Conservation (phyloP, 2,113 vertebrate genomes). For the Baryphthengus martii region DNA sequence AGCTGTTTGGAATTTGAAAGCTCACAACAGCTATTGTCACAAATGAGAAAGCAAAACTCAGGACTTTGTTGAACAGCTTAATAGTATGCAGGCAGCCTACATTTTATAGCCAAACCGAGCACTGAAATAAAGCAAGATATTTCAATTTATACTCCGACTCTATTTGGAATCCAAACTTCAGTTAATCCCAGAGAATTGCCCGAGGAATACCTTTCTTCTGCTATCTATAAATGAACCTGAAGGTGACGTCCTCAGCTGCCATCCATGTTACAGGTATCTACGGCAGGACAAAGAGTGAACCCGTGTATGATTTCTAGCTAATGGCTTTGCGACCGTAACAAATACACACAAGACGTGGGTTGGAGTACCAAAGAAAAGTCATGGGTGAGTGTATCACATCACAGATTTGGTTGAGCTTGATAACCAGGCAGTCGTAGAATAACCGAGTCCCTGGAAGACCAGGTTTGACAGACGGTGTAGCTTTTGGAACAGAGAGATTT, state of each 20-base stretch:
- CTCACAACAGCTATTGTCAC: background rate
- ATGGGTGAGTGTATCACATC: background rate
- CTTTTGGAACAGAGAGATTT: background rate
- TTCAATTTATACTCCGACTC: background rate
- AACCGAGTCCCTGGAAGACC: accelerated
- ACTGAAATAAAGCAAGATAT: background rate
- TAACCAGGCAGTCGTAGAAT: background rate
- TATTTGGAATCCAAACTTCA: background rate
- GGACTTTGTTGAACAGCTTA: background rate
- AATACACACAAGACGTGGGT: background rate
- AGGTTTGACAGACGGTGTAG: background rate
- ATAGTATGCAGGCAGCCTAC: background rate
- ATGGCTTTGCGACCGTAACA: background rate
- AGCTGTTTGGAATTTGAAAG: background rate
- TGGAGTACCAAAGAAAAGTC: background rate
- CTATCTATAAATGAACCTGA: background rate
- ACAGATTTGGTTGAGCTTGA: background rate
- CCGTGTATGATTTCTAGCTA: background rate
- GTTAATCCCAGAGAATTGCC: background rate
- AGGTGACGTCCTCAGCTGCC: background rate
- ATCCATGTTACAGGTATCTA: background rate
- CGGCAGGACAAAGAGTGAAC: background rate
- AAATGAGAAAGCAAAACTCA: background rate
- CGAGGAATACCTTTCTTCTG: background rate
- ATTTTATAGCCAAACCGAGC: background rate